These are phyloP conservation scores for Cygnus buccinator DNA, from an alignment of 2,113 vertebrate genomes.

Conservation along the genomic window DNA sequence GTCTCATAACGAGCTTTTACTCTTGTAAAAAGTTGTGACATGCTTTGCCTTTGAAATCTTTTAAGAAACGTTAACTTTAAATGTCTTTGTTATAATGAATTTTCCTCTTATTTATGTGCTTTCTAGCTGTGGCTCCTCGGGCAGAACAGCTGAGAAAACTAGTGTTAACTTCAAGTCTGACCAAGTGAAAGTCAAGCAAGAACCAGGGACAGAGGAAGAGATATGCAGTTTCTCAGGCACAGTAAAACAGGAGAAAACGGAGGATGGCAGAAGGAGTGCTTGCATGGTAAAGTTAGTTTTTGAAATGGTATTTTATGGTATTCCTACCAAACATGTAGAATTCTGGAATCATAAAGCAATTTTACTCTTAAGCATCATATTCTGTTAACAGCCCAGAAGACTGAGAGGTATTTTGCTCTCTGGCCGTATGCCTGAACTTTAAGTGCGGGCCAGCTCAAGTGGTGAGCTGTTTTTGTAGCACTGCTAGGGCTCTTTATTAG, in stretches of 20 bases:
- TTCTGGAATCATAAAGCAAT: neutral
- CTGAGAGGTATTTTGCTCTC: neutral
- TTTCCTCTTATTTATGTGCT: neutral
- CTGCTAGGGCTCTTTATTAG: neutral
- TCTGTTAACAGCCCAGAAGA: neutral
- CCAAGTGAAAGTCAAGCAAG: slow-evolving; percentile 93
- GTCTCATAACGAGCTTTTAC: neutral
- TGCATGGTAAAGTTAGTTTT: slow-evolving; percentile 88
- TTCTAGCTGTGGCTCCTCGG: slow-evolving; percentile 90
- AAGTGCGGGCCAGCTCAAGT: neutral
- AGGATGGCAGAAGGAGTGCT: slow-evolving; percentile 91
- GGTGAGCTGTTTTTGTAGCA: neutral
- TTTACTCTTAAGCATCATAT: neutral
- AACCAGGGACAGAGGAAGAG: slow-evolving; percentile 91
- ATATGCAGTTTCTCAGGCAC: slow-evolving; percentile 86
- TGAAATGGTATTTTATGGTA: neutral
- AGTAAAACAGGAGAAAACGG: slow-evolving; percentile 88
- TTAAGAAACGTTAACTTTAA: neutral
- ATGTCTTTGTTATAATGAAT: neutral
- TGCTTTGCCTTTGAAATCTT: neutral
- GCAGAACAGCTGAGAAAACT: slow-evolving; percentile 82
- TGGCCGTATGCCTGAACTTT: neutral
- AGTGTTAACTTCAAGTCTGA: slow-evolving; percentile 81
- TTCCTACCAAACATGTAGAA: neutral
- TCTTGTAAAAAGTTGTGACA: neutral